Evolutionary conservation across 2,113 vertebrate species (phyloP).

Genomic region (Harpagus bidentatus): DNA sequence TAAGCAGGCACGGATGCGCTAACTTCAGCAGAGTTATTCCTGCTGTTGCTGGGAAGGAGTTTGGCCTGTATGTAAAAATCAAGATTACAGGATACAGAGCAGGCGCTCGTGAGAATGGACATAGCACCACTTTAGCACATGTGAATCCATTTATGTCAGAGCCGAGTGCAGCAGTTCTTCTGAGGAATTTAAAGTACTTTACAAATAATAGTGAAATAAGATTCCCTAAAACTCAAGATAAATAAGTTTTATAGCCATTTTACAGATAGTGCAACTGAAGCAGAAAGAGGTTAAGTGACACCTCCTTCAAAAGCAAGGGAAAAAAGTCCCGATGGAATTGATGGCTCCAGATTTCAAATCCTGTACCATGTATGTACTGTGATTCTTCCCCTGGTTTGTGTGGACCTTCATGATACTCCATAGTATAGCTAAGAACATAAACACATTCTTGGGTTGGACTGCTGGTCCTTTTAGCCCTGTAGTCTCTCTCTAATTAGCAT

Average conservation of each 20-base stretch:
- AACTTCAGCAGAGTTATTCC: background rate
- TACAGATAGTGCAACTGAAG: background rate
- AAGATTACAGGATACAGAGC: background rate
- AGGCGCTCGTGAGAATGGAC: background rate
- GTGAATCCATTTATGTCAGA: background rate
- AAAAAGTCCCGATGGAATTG: background rate
- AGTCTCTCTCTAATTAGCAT: background rate
- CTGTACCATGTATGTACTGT: background rate
- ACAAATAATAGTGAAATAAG: background rate
- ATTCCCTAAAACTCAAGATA: background rate
- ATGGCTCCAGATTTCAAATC: background rate
- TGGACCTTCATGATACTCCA: fast-evolving
- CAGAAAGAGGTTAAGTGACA: background rate
- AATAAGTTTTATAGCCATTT: background rate
- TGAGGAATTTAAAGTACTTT: background rate
- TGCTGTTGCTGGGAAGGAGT: background rate
- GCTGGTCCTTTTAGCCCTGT: background rate
- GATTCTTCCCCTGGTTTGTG: background rate
- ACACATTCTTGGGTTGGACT: background rate
- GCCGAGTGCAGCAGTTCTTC: fast-evolving
- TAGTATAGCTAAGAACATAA: background rate
- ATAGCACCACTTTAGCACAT: fast-evolving
- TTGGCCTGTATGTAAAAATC: background rate
- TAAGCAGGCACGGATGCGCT: background rate
- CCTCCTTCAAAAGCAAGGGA: background rate